Base-by-base conservation (phyloP, 2,797 vertebrate genomes). In the Dryobates pubescens region DNA sequence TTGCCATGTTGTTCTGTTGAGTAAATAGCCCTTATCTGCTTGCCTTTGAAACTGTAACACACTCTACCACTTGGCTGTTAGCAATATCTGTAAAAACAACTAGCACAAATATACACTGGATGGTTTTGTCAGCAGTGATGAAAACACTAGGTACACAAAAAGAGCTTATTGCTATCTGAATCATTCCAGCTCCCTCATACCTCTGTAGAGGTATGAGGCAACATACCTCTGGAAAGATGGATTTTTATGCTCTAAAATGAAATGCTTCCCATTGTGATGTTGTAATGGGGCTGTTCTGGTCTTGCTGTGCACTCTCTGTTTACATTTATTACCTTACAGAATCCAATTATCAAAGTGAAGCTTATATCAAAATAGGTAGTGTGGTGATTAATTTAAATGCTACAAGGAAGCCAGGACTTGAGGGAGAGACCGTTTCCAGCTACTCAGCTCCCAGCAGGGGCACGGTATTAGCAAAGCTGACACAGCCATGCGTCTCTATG, bases 41-140 rank as follows among this genome's bases (percentile, higher is more conserved):
- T 51, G 76, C 90, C 80, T 90, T 70, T 7, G 1, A 15, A 51
- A 53, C 16, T 41, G 49, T 30, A 54, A 27, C 32, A 11, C 8
- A 0, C 36, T 23, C 49, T 10, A 9, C 67, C 59, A 30, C 85
- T 36, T 49, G 65, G 67, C 81, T 61, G 2, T 45, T 24, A 64
- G 67, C 64, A 72, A 20, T 6, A 30, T 1, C 69, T 81, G 83
- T 29, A 45, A 75, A n/a, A 92, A 62, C 47, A 86, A 62, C 51
- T 23, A 82, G 83, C 82, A 67, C 73, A 81, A 80, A 71, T 20
- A 81, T 89, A 95, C 96, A 97, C 96, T 96, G 96, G 95, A 95
- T 88, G 82, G 71, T 77, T 90, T 91, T 91, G 89, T 89, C 88
- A 94, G 75, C 70, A 27, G 3, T 9, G 82, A 88, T 89, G 90